Evolutionary conservation across 2,113 vertebrate genomes (phyloP), one percentile per base, ranked within the genome.

Genomic region (Thermophis baileyi): DNA sequence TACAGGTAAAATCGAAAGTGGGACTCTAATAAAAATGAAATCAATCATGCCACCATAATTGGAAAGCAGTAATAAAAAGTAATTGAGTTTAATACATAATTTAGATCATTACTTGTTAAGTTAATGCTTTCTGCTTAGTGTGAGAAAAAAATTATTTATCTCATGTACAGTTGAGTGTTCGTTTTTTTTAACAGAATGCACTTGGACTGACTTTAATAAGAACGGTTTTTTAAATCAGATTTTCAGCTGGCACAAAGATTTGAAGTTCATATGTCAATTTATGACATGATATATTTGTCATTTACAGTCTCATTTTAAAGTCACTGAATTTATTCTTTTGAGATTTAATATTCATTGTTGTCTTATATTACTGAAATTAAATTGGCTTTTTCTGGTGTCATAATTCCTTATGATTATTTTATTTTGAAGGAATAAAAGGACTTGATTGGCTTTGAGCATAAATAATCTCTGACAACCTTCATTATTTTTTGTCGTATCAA

Each of bases 11-110:
- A 60, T 93, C 93, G 90, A 9, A 81, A 92, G 91, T 89, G 93
- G 91, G 89, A 93, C 20, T 92, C 60, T 94, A 93, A 85, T 74
- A 93, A 96, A 27, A 89, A 94, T 60, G n/a, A 88, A 97, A 95
- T 97, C 96, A 96, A 96, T 97, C 95, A 93, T 95, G 94, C 96
- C 87, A 91, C 91, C 95, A 95, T 97, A 97, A 97, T 94, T 97
- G 96, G 97, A 97, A 97, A 97, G 94, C 89, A 89, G 96, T 95
- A 96, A 97, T 98, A 97, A 97, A 98, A 97, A 94, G 96, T 97
- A 97, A 98, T 97, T 97, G 95, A 97, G 96, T 97, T 98, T 97
- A 97, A 97, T 97, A 96, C 92, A 95, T 97, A 97, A 97, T 98
- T 98, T 97, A 97, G 96, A 96, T 96, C 94, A 92, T 94, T 97